Evolutionary conservation across 2,113 vertebrate species (phyloP), one percentile per base, ranked within the genome.

Genomic region (Donacobius atricapilla): DNA sequence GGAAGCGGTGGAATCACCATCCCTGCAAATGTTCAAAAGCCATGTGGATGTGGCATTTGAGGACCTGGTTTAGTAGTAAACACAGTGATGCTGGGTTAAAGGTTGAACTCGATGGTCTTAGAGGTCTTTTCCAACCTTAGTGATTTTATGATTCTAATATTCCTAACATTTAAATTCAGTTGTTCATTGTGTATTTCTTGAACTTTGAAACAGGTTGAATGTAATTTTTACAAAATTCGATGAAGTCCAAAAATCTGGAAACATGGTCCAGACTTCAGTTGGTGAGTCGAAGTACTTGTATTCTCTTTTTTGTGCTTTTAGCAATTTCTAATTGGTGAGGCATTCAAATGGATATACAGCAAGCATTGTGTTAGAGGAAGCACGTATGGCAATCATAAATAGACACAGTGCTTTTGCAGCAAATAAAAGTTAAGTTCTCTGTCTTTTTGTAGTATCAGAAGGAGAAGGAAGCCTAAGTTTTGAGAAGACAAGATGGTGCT

Each of bases 211-310:
- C 90, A 99, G 99, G 95, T 98, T 99, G 98, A 99, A 99, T 99
- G 99, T 99, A 95, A 99, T 99, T 98, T 99, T 99, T 97, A 98
- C 98, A 89, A 99, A 98, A 98, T 99, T 99, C 7, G 99, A 99
- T 92, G 99, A 99, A 97, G 99, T 99, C 94, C 99, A 99, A 97
- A 99, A 99, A 98, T 99, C 99, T 39, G 99, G 99, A 94, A 99
- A 98, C 97, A 99, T 99, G 99, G 99, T 99, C 80, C 98, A 98
- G 27, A 98, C 98, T 78, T 98, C 99, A 44, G 96, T 98, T 95
- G 99, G 99, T 99, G 93, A 98, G 99, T 98, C 95, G 65, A 93
- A 89, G 75, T 54, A 25, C 15, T 83, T 75, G 18, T 35, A 6
- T 66, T 42, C 13, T 73, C 45, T 71, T 35, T 47, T 40, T 58